Evolutionary conservation across 2,113 vertebrate genomes (phyloP).

Genomic region (Mormyrus iriodes): DNA sequence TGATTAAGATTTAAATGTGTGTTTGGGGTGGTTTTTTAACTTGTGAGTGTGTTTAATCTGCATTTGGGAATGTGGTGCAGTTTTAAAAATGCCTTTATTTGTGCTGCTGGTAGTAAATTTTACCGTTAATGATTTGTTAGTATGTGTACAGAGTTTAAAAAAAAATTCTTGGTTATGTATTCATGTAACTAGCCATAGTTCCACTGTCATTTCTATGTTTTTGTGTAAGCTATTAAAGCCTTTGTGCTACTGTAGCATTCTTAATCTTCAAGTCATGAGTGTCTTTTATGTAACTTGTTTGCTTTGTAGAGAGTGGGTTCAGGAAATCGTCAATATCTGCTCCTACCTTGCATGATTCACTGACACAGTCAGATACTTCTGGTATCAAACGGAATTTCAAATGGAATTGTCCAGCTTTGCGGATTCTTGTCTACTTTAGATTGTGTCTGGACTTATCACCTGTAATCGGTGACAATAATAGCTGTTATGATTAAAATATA

Average conservation of each 20-base stretch:
- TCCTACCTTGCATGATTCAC: neutral
- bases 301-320: neutral
- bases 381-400: neutral
- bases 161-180: neutral
- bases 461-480: neutral
- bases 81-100: neutral
- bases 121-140: neutral
- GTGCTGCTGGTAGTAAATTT: neutral
- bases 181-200: neutral
- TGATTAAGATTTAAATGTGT: neutral
- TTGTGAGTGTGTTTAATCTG: neutral
- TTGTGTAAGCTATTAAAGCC: neutral
- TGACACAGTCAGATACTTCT: neutral
- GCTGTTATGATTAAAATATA: neutral
- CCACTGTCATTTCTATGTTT: neutral
- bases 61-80: neutral
- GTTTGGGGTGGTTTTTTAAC: neutral
- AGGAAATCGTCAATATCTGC: neutral
- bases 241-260: neutral
- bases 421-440: neutral
- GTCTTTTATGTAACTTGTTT: neutral
- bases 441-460: neutral
- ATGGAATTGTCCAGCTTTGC: neutral
- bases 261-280: neutral
- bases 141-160: neutral